phyloP scores from a whole-genome alignment of 2,113 vertebrate genomes.

The Callionymus lyra region DNA sequence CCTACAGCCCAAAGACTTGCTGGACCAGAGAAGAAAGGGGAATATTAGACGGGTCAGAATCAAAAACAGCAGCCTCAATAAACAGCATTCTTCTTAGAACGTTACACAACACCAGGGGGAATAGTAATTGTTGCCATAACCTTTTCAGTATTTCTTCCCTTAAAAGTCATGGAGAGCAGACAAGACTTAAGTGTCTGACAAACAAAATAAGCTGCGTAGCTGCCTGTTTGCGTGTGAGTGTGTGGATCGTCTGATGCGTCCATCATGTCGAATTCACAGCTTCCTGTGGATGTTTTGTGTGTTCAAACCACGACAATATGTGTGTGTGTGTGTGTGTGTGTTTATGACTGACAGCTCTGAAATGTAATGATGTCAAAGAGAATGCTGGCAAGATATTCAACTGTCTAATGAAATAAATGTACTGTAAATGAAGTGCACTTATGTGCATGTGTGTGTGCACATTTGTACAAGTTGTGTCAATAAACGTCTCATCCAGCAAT shows the following conservation, averaged over 20 bases:
- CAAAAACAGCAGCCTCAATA: too few species aligned
- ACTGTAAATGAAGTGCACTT: conserved; percentile 37
- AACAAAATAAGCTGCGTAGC: conserved; percentile 10
- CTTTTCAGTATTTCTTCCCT: background rate
- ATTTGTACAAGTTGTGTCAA: too few species aligned
- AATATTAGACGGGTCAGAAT: too few species aligned
- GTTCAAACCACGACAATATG: too few species aligned
- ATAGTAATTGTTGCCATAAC: background rate
- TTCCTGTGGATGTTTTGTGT: conserved; percentile 19
- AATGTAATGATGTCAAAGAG: conserved; percentile 18
- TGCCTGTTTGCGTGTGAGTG: background rate
- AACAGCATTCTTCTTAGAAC: background rate
- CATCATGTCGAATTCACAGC: background rate
- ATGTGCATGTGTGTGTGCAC: conserved; percentile 4
- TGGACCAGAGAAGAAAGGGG: too few species aligned
- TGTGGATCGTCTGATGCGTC: background rate
- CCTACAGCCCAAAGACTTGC: too few species aligned
- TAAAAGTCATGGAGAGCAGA: background rate
- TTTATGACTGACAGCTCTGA: conserved; percentile 13
- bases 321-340: too few species aligned
- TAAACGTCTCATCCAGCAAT: too few species aligned
- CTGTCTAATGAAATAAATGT: conserved; percentile 24
- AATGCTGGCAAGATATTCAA: conserved; percentile 10
- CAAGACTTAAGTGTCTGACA: background rate
- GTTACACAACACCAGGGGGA: background rate